Base-by-base conservation (phyloP, 2,797 vertebrate genomes). In the Acrossocheilus fasciatus region DNA sequence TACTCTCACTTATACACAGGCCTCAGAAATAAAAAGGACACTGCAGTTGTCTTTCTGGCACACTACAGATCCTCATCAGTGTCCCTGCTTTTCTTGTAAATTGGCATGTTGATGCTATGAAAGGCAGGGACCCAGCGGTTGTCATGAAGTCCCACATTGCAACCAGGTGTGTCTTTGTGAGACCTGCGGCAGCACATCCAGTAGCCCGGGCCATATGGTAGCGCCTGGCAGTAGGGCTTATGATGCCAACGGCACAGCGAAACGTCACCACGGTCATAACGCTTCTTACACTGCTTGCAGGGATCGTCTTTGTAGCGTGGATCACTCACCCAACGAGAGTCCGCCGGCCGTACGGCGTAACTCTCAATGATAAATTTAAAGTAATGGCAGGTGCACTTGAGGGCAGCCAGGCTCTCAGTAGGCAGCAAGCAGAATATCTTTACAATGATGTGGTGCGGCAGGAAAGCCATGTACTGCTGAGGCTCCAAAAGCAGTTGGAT, bases 241-340 rank as follows among this genome's bases (percentile, higher is more conserved):
- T 98, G 97, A 80, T 99, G 98, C 98, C 98, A 99, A 64, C 97
- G 94, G 94, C 98, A 99, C n/a, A 98, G 94, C 0, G 98, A 99
- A 69, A 98, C 97, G 0, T 99, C 98, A 12, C 98, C 98, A 4
- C 95, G 96, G 0, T 92, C 92, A 0, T 97, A 97, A 0, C 96
- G 97, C 91, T 95, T 96, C 94, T 98, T 99, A 93, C 98, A 99
- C 91, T 97, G 97, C 91, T 99, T 99, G 93, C 98, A 99, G 5
- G 98, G 98, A 89, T 99, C 98, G 47, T 99, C 97, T 6, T 96
- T 93, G 93, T 99, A 99, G 83, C 97, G 97, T 0, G 97, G 98
- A 83, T 99, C 98, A 0, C 95, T 96, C 20, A 99, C 98, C 98
- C 98, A 99, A 82, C 96, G 96, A 0, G 97, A 98, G 91, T 99